These are phyloP conservation scores for Melanotus villosus DNA, from an alignment of 2,888 invertebrate species.

Conservation along the genomic window DNA sequence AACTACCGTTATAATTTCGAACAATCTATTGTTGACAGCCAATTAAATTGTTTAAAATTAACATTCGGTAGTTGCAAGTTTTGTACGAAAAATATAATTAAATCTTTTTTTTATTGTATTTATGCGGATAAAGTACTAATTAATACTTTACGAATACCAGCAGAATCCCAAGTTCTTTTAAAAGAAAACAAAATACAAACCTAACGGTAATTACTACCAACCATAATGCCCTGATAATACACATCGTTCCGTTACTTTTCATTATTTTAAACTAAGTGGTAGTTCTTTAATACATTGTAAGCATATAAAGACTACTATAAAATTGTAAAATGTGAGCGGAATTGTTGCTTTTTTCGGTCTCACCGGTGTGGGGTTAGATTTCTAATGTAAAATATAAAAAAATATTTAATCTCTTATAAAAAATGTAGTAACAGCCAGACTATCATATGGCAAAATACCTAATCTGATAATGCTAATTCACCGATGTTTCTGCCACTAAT, in stretches of 20 bases:
- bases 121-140: constrained; percentile 1
- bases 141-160: constrained; percentile 24
- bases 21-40: neutral
- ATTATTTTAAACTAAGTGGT: no score
- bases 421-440: no score
- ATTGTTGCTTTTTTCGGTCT: no score
- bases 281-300: no score
- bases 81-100: constrained; percentile 14
- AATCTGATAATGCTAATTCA: no score
- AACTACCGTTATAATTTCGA: neutral
- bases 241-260: constrained; percentile 3
- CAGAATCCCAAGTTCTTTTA: neutral
- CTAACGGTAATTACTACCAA: neutral
- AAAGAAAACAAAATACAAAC: neutral
- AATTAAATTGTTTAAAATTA: neutral
- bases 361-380: no score
- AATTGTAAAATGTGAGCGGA: no score
- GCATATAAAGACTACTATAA: no score
- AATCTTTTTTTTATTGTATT: constrained; percentile 10
- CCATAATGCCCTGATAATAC: constrained; percentile 33
- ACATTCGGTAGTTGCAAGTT: neutral
- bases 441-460: no score
- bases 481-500: no score
- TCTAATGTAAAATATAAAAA: no score
- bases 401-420: no score